These are phyloP conservation scores for Pelvicachromis taeniatus DNA, from an alignment of 2,113 vertebrate species.

Conservation along the genomic window DNA sequence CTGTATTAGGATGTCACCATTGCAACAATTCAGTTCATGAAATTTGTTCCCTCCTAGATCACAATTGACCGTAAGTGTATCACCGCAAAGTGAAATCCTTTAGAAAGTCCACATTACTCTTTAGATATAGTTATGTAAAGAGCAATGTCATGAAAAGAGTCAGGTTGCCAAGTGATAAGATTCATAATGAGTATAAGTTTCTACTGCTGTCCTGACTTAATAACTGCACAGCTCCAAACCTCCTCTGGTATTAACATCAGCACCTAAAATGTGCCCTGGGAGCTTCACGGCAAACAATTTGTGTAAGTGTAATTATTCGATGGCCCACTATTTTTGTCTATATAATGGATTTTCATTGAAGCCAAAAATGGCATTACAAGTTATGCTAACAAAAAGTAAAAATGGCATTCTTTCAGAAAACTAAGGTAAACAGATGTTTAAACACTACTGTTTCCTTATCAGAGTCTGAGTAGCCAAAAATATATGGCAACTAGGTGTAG, in stretches of 20 bases:
- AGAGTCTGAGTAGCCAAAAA: background rate
- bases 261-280: background rate
- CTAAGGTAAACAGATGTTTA: background rate
- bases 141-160: background rate
- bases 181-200: background rate
- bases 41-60: background rate
- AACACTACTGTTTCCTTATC: background rate
- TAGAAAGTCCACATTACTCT: background rate
- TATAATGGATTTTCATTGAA: background rate
- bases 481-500: background rate
- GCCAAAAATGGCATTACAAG: background rate
- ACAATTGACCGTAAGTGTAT: background rate
- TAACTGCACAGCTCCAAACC: background rate
- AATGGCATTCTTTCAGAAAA: background rate
- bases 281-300: background rate
- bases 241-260: background rate
- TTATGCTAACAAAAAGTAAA: background rate
- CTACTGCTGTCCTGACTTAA: background rate
- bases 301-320: background rate
- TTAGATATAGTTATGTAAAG: background rate
- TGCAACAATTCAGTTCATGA: background rate
- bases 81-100: accelerated
- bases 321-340: background rate
- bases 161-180: background rate
- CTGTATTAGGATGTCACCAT: background rate